These are phyloP conservation scores for Augiades crinisus DNA, from an alignment of 2,888 invertebrate genomes.

Conservation along the genomic window DNA sequence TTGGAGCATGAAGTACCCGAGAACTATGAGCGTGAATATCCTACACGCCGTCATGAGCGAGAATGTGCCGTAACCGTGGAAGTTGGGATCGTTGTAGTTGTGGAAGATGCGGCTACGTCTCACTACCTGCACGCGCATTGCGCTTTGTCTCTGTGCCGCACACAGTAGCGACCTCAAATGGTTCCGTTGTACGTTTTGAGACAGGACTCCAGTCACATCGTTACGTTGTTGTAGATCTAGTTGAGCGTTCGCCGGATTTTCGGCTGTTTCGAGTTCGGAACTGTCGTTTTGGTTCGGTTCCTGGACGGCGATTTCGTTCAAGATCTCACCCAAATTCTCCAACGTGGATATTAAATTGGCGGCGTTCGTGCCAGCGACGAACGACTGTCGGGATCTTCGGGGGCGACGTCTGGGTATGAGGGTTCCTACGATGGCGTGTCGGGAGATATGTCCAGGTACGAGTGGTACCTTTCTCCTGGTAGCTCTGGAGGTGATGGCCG, in stretches of 20 bases:
- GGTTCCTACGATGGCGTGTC: not conserved
- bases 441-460: not conserved
- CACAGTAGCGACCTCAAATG: not conserved
- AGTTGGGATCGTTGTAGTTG: not conserved
- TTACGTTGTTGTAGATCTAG: too few species aligned
- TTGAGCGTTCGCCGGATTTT: not conserved
- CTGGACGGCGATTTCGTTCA: not conserved
- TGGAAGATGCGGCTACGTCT: not conserved
- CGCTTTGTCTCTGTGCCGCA: too few species aligned
- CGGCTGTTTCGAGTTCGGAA: too few species aligned
- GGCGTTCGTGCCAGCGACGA: not conserved
- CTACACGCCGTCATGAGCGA: slow-evolving; percentile 18
- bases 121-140: not conserved
- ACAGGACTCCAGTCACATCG: not conserved
- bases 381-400: not conserved
- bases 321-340: too few species aligned
- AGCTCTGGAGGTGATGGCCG: not conserved
- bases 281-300: not conserved
- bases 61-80: slow-evolving; percentile 6
- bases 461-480: not conserved
- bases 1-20: slow-evolving; percentile 22
- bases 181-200: not conserved
- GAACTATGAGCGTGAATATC: slow-evolving; percentile 16
- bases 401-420: not conserved
- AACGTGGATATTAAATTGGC: too few species aligned